These are phyloP conservation scores for Oreotrochilus melanogaster DNA, from an alignment of 2,113 vertebrate genomes.

Conservation along the genomic window DNA sequence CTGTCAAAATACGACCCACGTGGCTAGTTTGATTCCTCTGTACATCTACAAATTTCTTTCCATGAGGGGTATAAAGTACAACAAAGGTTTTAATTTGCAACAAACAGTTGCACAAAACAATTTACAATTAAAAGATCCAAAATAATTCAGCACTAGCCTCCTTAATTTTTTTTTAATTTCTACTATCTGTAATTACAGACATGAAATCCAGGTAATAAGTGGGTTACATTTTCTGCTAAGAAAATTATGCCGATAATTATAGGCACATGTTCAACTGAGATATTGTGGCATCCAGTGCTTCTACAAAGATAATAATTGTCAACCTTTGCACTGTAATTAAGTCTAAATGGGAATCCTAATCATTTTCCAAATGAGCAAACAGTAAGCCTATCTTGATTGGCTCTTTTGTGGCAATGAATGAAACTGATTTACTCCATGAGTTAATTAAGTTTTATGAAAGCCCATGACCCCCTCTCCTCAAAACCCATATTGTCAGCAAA, in stretches of 20 bases:
- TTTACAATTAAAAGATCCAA: background rate
- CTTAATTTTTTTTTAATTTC: slow-evolving; percentile 33
- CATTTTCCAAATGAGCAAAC: slow-evolving; percentile 80
- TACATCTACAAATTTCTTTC: background rate
- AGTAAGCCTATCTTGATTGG: slow-evolving; percentile 68
- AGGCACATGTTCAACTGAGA: slow-evolving; percentile 72
- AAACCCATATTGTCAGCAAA: slow-evolving; percentile 57
- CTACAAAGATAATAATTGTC: slow-evolving; percentile 77
- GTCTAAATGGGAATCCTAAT: slow-evolving; percentile 78
- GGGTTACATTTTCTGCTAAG: slow-evolving; percentile 75
- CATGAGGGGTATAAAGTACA: background rate
- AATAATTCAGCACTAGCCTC: background rate
- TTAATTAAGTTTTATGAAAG: slow-evolving; percentile 78
- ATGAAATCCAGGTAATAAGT: slow-evolving; percentile 74
- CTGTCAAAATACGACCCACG: background rate
- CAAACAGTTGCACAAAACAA: background rate
- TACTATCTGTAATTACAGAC: slow-evolving; percentile 76
- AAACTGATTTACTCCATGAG: slow-evolving; percentile 72
- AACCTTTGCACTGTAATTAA: slow-evolving; percentile 84
- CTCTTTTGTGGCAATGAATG: slow-evolving; percentile 64
- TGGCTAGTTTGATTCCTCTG: background rate
- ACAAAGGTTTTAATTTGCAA: background rate
- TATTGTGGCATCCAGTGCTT: slow-evolving; percentile 69
- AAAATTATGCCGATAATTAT: slow-evolving; percentile 79
- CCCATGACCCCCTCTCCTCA: slow-evolving; percentile 6